Percentiles rank a stretch among this genome's conserved stretches.
These are phyloP conservation scores for Andricus grossulariae DNA, from an alignment of 1,140 invertebrate species.

Conservation along the genomic window DNA sequence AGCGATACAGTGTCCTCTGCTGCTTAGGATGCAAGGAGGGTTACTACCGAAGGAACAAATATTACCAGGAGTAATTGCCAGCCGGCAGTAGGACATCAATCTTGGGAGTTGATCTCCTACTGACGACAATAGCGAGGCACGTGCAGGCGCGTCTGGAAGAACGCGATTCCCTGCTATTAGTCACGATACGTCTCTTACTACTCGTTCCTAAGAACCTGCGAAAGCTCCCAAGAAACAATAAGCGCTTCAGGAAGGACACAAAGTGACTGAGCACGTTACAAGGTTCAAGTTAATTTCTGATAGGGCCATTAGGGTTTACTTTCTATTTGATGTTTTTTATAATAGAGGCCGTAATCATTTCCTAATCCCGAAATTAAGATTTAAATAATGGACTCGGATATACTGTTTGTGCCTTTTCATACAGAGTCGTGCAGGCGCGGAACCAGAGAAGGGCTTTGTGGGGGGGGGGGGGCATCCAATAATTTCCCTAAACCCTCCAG, in stretches of 20 bases:
- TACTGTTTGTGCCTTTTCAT: too few relatives aligned
- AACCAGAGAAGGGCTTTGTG: too few relatives aligned
- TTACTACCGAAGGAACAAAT: slow-evolving; percentile 37
- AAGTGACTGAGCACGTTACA: neutral
- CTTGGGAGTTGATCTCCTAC: slow-evolving; percentile 33
- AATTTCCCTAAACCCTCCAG: too few relatives aligned
- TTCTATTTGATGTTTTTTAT: too few relatives aligned
- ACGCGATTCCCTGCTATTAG: slow-evolving; percentile 9
- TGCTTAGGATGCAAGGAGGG: slow-evolving; percentile 42
- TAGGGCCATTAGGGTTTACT: too few relatives aligned
- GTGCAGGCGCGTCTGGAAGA: neutral
- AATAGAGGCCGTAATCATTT: too few relatives aligned
- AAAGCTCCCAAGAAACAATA: slow-evolving; percentile 4
- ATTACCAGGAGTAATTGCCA: slow-evolving; percentile 38
- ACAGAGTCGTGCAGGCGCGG: too few relatives aligned
- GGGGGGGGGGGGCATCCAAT: too few relatives aligned
- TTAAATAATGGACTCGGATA: too few relatives aligned
- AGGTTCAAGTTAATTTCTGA: too few relatives aligned
- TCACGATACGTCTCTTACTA: slow-evolving; percentile 12
- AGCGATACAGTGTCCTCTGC: neutral
- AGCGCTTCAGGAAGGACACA: neutral
- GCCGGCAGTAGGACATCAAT: slow-evolving; percentile 44
- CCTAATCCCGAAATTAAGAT: too few relatives aligned
- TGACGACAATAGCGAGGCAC: slow-evolving; percentile 1
- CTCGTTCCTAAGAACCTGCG: slow-evolving; percentile 1